Percentiles rank a stretch among this genome's conserved stretches.
phyloP scores from a whole-genome alignment of 2,113 vertebrate species.

The Ginglymostoma cirratum region DNA sequence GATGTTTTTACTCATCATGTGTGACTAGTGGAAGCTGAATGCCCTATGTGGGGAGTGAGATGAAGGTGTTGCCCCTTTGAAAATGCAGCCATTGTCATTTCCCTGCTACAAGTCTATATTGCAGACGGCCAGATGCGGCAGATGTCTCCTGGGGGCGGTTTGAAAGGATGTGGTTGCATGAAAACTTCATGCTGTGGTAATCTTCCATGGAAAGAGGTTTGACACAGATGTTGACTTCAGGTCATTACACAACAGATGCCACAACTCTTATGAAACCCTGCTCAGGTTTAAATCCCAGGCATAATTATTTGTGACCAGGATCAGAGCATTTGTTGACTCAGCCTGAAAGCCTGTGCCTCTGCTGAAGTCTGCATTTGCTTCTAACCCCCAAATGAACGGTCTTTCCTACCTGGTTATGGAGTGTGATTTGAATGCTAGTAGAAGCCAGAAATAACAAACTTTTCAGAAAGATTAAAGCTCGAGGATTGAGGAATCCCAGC shows the following conservation, averaged over 20 bases:
- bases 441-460: background rate
- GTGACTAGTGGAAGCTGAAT: background rate
- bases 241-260: background rate
- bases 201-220: background rate
- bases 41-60: background rate
- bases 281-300: background rate
- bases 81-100: background rate
- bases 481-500: background rate
- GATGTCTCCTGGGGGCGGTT: background rate
- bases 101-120: background rate
- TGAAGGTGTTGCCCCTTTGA: background rate
- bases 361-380: background rate
- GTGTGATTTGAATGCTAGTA: background rate
- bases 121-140: background rate
- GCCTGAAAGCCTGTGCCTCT: background rate
- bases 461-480: background rate
- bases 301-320: background rate
- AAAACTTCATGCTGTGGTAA: constrained; percentile 27
- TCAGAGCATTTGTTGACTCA: background rate
- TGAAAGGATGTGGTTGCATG: constrained; percentile 30
- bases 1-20: background rate
- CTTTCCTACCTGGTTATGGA: background rate
- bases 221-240: background rate
- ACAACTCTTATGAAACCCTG: background rate
- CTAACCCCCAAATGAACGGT: background rate